Evolutionary conservation across 2,888 invertebrate genomes (phyloP).

Genomic region (Trilocha varians): DNA sequence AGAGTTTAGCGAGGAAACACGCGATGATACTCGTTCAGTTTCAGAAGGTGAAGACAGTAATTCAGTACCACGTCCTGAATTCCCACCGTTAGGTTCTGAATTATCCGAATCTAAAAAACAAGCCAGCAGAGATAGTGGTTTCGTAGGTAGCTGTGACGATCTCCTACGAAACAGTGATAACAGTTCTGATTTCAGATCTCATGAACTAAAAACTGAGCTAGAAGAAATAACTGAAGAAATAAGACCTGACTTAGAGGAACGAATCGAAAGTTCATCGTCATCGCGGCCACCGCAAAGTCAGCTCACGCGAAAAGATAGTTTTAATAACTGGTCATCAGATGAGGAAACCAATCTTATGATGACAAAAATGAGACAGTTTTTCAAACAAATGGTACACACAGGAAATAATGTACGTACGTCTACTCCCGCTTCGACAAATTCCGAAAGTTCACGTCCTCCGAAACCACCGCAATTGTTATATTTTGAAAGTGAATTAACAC

Average conservation of each 20-base stretch:
- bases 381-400: slow-evolving; percentile 90
- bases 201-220: slow-evolving; percentile 70
- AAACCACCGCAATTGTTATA: slow-evolving; percentile 91
- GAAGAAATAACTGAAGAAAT: slow-evolving; percentile 76
- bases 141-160: slow-evolving; percentile 91
- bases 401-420: slow-evolving; percentile 68
- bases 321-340: slow-evolving; percentile 95
- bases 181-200: slow-evolving; percentile 69
- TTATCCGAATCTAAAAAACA: slow-evolving; percentile 80
- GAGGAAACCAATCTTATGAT: slow-evolving; percentile 96
- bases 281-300: slow-evolving; percentile 70
- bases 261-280: slow-evolving; percentile 62
- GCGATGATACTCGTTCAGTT: slow-evolving; percentile 71
- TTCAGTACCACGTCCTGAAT: slow-evolving; percentile 80
- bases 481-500: slow-evolving; percentile 90
- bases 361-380: slow-evolving; percentile 94
- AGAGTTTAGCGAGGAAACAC: slow-evolving; percentile 75
- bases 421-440: slow-evolving; percentile 70
- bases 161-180: slow-evolving; percentile 78
- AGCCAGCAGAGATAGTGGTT: slow-evolving; percentile 90
- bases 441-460: slow-evolving; percentile 75
- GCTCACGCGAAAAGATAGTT: slow-evolving; percentile 88
- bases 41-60: slow-evolving; percentile 79
- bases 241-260: slow-evolving; percentile 67
- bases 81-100: slow-evolving; percentile 70